Conservation (phyloP, 2,797 vertebrate genomes). For the Manis pentadactyla region DNA sequence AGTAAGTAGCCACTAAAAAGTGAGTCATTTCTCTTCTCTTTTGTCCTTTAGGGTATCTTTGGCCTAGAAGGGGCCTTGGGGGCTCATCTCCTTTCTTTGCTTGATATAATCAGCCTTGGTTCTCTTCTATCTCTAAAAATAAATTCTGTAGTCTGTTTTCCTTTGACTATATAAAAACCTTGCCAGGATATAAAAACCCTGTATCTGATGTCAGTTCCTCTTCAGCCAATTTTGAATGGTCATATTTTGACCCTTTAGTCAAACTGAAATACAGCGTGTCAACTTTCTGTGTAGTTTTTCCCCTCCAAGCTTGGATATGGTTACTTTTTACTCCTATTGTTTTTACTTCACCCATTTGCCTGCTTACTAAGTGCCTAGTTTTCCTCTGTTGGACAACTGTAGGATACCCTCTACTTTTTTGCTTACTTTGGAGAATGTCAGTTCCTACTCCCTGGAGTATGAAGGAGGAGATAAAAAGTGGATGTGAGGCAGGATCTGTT, state of each 20-base stretch:
- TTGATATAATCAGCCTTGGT: background rate
- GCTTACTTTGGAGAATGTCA: background rate
- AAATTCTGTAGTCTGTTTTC: background rate
- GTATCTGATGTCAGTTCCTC: background rate
- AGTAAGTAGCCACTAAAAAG: background rate
- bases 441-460: background rate
- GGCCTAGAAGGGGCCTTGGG: background rate
- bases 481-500: background rate
- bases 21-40: conserved; percentile 23
- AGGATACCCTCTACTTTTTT: background rate
- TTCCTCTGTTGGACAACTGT: background rate
- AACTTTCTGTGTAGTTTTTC: conserved; percentile 27
- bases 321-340: background rate
- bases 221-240: background rate
- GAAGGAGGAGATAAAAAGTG: conserved; percentile 35
- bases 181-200: background rate
- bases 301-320: background rate
- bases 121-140: background rate
- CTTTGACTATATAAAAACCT: conserved; percentile 9
- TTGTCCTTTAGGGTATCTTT: conserved; percentile 34
- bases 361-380: background rate
- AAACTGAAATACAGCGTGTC: background rate
- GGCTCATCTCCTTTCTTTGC: background rate
- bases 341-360: conserved; percentile 2
- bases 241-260: background rate